Base-by-base conservation (phyloP, 2,113 vertebrate species). In the Bambusicola thoracicus region DNA sequence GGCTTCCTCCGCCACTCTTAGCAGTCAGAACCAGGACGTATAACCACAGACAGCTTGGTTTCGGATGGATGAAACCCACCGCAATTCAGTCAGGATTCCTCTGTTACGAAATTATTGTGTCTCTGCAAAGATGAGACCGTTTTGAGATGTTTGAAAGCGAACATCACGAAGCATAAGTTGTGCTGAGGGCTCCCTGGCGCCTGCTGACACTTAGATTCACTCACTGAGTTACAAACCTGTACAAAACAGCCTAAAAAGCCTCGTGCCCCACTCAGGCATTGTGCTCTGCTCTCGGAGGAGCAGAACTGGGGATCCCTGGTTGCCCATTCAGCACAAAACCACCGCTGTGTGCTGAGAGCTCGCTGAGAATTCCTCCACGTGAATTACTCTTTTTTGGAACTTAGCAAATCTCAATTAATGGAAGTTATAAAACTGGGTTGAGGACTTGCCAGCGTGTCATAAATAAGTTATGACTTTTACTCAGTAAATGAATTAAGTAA, bases 381-480 rank as follows among this genome's bases (percentile, higher is more conserved):
- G 24, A 89, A 66, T 82, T 55, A 55, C 40, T 63, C 34, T 75
- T 73, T 59, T 61, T 76, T 53, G 79, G 70, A 85, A 86, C 74
- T 74, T 85, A 59, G 88, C 83, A 91, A 63, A 74, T 85, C 81
- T n/a, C 85, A 91, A 94, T 94, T 84, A 83, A 87, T 36, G 76
- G 89, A 65, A 76, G 89, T 80, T 78, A 56, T 22, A 80, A 85
- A 92, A 77, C 51, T 15, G 63, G 22, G 44, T 27, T 70, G 88
- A 65, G 66, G 68, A 63, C 36, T 77, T 83, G 77, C 90, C 62
- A 70, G 69, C 13, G 2, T 59, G 76, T 65, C 81, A 87, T 93
- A 79, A 92, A 95, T 73, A 90, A 96, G 63, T 91, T 81, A 96
- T 65, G 56, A 10, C 63, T 90, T 90, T 95, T 89, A 59, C 94